Evolutionary conservation across 1,140 invertebrate genomes (phyloP).

Genomic region (Anagrus nilaparvatae): DNA sequence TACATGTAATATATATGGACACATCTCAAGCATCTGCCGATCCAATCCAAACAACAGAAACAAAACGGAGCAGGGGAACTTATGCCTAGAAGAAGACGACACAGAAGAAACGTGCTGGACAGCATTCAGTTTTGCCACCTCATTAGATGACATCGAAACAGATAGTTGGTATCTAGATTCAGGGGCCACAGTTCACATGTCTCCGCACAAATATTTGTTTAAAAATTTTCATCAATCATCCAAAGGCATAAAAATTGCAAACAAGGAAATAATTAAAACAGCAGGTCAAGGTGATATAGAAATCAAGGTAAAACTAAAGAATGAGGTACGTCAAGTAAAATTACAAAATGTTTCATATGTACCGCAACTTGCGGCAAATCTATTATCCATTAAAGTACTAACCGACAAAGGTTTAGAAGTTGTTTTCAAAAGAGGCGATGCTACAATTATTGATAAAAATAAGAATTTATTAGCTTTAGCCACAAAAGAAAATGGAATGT

Average conservation of each 20-base stretch:
- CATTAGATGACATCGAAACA: not conserved
- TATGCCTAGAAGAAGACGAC: too few relatives aligned
- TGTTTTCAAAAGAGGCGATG: not conserved
- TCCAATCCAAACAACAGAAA: too few relatives aligned
- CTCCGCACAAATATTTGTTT: slow-evolving; percentile 2
- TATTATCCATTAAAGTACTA: not conserved
- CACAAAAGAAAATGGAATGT: not conserved
- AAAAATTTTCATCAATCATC: slow-evolving; percentile 7
- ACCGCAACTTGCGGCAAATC: not conserved
- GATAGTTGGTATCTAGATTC: slow-evolving; percentile 17
- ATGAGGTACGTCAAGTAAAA: too few relatives aligned
- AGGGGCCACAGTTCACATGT: slow-evolving; percentile 15
- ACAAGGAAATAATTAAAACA: slow-evolving; percentile 12
- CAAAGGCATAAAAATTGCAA: slow-evolving; percentile 19
- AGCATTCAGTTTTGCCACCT: too few relatives aligned
- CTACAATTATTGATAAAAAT: not conserved
- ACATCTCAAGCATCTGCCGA: too few relatives aligned
- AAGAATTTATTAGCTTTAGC: not conserved
- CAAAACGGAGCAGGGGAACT: too few relatives aligned
- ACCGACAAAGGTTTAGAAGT: not conserved
- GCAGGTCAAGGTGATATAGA: slow-evolving; percentile 18
- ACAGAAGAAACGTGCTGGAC: too few relatives aligned
- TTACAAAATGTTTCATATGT: not conserved
- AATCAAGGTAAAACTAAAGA: not conserved
- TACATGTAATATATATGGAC: too few relatives aligned